Evolutionary conservation across 2,888 invertebrate species (phyloP), one percentile per base, ranked within the genome.

Genomic region (Diadegma fenestrale): DNA sequence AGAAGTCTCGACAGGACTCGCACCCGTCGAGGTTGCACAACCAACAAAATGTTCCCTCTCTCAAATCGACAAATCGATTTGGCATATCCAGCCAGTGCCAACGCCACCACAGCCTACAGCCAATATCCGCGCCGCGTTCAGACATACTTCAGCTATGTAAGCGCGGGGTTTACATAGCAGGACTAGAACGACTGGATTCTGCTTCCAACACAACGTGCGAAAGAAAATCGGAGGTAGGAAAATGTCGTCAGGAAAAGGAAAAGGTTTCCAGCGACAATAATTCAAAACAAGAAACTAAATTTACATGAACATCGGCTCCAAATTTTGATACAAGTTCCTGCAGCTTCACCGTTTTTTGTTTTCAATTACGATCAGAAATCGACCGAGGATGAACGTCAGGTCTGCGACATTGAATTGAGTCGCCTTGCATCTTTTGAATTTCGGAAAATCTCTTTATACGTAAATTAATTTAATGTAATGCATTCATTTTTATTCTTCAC

Each of bases 41-140:
- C 69, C 63, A 33, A 66, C 54, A 63, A 33, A 41, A 51, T 58
- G 82, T 68, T 71, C 22, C 30, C 69, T 77, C 79, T 75, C 77
- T 73, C 69, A 51, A 75, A 73, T 78, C 84, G 82, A 69, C 79
- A 72, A 82, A 85, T 85, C 85, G 85, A 85, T 85, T 77, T 61
- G 61, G 66, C 80, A 80, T 82, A 85, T 82, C 76, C 82, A 82
- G 37, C 80, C 75, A 14, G 85, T 82, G 79, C 76, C 69, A 66
- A 73, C 72, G 61, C 69, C 81, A 54, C 66, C 80, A 22, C 76
- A 69, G 75, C 71, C 80, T 51, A 37, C 71, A 54, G 33, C 75
- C 69, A 73, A 84, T 43, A 71, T 64, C 76, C 76, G 51, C 82
- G 51, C 85, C 72, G 82, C 72, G 82, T 76, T 82, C 80, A 41